Evolutionary conservation across 1,140 invertebrate species (phyloP), one percentile per base, ranked within the genome.

Genomic region (Zaprionus nigranus): DNA sequence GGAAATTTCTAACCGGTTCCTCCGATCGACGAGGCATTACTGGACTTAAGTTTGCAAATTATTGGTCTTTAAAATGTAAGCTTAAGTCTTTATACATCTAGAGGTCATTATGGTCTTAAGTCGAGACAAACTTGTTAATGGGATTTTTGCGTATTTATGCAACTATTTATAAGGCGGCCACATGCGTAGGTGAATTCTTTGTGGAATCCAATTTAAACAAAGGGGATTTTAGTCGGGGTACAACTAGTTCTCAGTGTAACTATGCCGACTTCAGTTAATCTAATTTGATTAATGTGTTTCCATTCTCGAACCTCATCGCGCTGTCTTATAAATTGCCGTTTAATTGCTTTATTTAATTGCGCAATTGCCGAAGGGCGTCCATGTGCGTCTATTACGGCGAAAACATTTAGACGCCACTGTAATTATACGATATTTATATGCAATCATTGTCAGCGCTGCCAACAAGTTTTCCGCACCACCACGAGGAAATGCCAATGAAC

Each of bases 341-440:
- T 72, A 75, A 71, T 75, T 75, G 61, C 73, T 46, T 71, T 56
- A 60, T 38, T 75, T 70, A 53, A 64, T 51, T 70, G 49, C 34
- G 40, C 12, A 26, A 59, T 11, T 43, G 26, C 54, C 36, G 54
- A 54, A 59, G 43, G 54, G 54, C n/a, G 67, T 69, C 58, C 63
- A 66, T 73, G 75, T 77, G 69, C 58, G 62, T 60, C 49, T 67
- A 62, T 73, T 72, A 57, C 38, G 26, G 56, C 46, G 60, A 67
- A 61, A 63, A 67, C 63, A 73, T 65, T 73, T 67, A 67, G 74
- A 77, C 75, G 75, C 58, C 63, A 63, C 46, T 51, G 62, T 72
- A 62, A 73, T 73, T 77, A 72, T 60, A 28, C 53, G 57, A 49
- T 64, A 77, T 73, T 66, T 66, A 66, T 57, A 77, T 56, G 46